phyloP scores from a whole-genome alignment of 2,888 invertebrate species.

The Zeuzera pyrina region DNA sequence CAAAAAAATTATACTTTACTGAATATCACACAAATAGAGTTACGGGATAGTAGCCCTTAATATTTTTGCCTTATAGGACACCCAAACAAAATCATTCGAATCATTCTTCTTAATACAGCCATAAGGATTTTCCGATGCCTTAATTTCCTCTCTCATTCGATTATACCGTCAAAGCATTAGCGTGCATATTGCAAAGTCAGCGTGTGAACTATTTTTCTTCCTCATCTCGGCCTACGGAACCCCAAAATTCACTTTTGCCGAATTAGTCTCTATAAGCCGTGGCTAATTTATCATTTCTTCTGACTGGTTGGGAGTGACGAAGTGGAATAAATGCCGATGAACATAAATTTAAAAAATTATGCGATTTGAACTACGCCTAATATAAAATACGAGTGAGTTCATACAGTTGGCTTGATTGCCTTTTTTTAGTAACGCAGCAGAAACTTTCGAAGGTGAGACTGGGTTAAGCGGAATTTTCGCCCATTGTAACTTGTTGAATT shows the following conservation, averaged over 20 bases:
- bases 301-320: constrained; percentile 34
- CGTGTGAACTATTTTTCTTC: constrained; percentile 52
- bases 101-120: constrained; percentile 28
- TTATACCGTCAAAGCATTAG: constrained; percentile 44
- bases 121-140: constrained; percentile 34
- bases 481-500: too few relatives aligned
- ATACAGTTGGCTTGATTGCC: too few relatives aligned
- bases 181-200: constrained; percentile 49
- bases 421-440: too few relatives aligned
- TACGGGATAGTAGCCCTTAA: too few relatives aligned
- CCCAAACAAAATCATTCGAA: constrained; percentile 13
- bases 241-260: constrained; percentile 50
- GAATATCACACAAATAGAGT: too few relatives aligned
- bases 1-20: too few relatives aligned
- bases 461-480: too few relatives aligned
- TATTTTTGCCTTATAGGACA: too few relatives aligned
- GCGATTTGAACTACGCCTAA: too few relatives aligned
- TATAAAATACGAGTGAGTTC: too few relatives aligned
- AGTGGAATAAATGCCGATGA: constrained; percentile 40
- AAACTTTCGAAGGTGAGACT: too few relatives aligned
- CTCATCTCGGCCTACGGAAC: constrained; percentile 33
- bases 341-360: too few relatives aligned
- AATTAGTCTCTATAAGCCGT: constrained; percentile 48
- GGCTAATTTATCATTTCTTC: constrained; percentile 49
- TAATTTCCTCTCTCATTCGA: constrained; percentile 52